Base-by-base conservation (phyloP, 92 coral and sea anemone species). In the Isaurus tuberculatus region DNA sequence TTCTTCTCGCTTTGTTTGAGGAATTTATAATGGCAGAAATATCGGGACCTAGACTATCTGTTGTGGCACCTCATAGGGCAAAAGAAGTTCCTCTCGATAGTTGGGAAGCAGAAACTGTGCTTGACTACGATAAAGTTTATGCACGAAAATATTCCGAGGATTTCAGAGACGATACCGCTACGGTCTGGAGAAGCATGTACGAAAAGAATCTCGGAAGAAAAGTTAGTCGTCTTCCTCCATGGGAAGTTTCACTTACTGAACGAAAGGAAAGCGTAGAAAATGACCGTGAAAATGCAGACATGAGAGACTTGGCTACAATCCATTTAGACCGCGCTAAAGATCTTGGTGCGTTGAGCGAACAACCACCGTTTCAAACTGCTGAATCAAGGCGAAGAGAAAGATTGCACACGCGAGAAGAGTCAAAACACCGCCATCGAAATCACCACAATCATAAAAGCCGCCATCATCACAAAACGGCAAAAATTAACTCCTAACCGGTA, bases 181-280 rank as follows among this genome's bases (percentile, higher is more conserved):
- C 97, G 0, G 89, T 93, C 67, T 93, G 97, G 97, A 93, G 92
- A 23, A 93, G 97, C 70, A 93, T 93, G 97, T 93, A 93, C 86
- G 97, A 93, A 88, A 93, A 93, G 15, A 91, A 91, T 69, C 87
- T 93, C 34, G 97, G 97, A 11, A 85, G 97, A 25, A 93, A 93
- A 31, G 97, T 93, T 15, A 93, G 97, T 40, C 91, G 88, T 11
- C 55, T 91, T 14, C 97, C 97, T 32, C 97, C 97, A 16, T 93
- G 97, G 97, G 85, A 85, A 65, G 85, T 73, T 30, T 57, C 94
- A 8, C 53, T 77, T 19, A 74, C 49, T 8, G 89, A 83, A 16
- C 26, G 82, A 70, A 89, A 89, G 29, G 89, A 88, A 15, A 84
- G 78, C 30, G 66, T 68, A 15, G 85, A 89, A 16, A 46, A 15